Evolutionary conservation across 2,113 vertebrate genomes (phyloP).

Genomic region (Empidonax traillii): DNA sequence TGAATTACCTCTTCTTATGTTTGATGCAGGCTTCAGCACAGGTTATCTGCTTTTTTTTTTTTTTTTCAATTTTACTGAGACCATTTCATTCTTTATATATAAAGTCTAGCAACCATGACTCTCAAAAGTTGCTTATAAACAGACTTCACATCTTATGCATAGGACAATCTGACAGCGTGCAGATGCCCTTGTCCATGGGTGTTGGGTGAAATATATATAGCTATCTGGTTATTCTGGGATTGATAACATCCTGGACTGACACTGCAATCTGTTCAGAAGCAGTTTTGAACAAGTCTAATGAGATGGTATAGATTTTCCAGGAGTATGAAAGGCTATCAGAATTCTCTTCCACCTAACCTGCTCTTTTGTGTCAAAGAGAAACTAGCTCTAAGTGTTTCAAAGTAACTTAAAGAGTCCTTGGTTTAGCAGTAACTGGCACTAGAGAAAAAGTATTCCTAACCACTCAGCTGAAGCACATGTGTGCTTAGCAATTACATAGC

Average conservation of each 20-base stretch:
- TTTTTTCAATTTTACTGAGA: not conserved
- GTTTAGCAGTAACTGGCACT: not conserved
- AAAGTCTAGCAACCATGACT: not conserved
- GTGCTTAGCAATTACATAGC: not conserved
- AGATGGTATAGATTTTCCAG: conserved; percentile 30
- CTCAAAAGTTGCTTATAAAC: conserved; percentile 3
- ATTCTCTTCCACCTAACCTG: not conserved
- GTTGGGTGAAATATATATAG: conserved; percentile 16
- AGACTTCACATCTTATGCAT: not conserved
- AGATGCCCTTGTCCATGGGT: not conserved
- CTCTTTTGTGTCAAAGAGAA: not conserved
- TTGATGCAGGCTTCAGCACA: not conserved
- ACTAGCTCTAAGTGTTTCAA: not conserved
- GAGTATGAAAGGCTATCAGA: not conserved
- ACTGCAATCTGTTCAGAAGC: conserved; percentile 12
- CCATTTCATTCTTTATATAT: not conserved
- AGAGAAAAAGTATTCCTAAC: not conserved
- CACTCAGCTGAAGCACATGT: not conserved
- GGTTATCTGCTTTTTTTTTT: not conserved
- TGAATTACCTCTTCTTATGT: not conserved
- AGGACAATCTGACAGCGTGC: not conserved
- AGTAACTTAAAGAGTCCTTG: not conserved
- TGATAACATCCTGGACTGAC: conserved; percentile 5
- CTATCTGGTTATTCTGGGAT: conserved; percentile 40
- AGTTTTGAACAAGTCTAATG: conserved; percentile 14